Evolutionary conservation across 2,797 vertebrate species (phyloP).

Genomic region (Hoplostethus mediterraneus): DNA sequence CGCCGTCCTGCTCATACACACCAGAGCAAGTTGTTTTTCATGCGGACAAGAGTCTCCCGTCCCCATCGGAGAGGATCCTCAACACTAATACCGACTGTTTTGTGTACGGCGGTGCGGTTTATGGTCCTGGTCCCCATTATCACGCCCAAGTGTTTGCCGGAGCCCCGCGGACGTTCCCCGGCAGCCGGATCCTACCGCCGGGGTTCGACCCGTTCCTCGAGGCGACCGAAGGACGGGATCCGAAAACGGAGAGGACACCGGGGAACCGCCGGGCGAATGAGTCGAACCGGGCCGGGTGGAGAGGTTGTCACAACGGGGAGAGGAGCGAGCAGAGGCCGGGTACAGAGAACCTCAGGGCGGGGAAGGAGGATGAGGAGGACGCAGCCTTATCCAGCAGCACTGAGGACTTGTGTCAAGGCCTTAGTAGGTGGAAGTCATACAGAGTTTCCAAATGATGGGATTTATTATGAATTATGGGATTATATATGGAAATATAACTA

Average conservation of each 20-base stretch:
- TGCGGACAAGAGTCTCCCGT: background rate
- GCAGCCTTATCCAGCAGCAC: slow-evolving; percentile 31
- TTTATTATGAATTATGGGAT: too few relatives aligned
- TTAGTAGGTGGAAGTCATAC: slow-evolving; percentile 25
- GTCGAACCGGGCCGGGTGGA: background rate
- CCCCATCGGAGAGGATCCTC: background rate
- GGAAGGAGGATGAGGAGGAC: slow-evolving; percentile 44
- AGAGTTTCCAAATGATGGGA: too few relatives aligned
- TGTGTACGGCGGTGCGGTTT: slow-evolving; percentile 4
- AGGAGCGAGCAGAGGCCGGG: slow-evolving; percentile 46
- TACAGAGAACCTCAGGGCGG: slow-evolving; percentile 23
- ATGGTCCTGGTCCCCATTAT: background rate
- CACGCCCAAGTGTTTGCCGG: slow-evolving; percentile 4
- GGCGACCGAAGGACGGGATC: background rate
- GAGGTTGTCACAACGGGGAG: slow-evolving; percentile 25
- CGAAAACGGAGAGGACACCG: background rate
- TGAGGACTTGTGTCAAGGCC: background rate
- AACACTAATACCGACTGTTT: slow-evolving; percentile 1
- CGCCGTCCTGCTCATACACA: slow-evolving; percentile 24
- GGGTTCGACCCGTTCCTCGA: slow-evolving; percentile 33
- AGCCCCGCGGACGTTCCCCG: slow-evolving; percentile 22
- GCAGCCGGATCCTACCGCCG: slow-evolving; percentile 21
- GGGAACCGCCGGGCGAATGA: slow-evolving; percentile 5
- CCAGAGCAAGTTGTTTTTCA: slow-evolving; percentile 5
- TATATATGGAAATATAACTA: too few relatives aligned